Evolutionary conservation across 1,140 invertebrate species (phyloP), one percentile per base, ranked within the genome.

Genomic region (Lordiphosa clarofinis): DNA sequence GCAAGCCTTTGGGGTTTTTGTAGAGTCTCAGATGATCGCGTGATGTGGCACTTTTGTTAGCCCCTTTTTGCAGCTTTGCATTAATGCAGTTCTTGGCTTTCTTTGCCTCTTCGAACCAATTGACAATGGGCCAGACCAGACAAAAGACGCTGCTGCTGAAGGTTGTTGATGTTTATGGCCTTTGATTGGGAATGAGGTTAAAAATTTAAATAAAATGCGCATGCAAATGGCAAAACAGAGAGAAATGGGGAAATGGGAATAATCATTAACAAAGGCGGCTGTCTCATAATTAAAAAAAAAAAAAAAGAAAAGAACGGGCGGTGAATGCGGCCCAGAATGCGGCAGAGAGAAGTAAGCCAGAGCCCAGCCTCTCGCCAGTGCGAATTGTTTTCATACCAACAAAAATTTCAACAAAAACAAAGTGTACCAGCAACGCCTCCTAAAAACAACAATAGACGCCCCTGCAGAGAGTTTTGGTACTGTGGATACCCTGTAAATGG

Each of bases 241-340:
- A 13, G 24, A n/a, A 21, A 53, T 36, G 33, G 40, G 38, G 11
- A 54, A 52, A 35, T 28, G 47, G 64, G 52, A 63, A 56, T 49
- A 42, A 55, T 48, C 56, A 50, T 52, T 36, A 58, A 55, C 60
- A 67, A 67, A 67, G 54, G 42, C 55, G 24, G 4, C 65, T 62
- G 76, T 66, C 74, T 81, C 76, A 79, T 79, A 82, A 79, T 79
- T 79, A 79, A 82, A n/a, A n/a, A n/a, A n/a, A n/a, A n/a, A n/a
- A n/a, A n/a, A n/a, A n/a, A n/a, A n/a, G n/a, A 71, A 75, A 4
- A 54, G 73, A 63, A 56, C 56, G 62, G 67, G 66, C 67, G 11
- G 24, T 12, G 73, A 71, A n/a, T n/a, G 56, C 82, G 75, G 60
- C 75, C 67, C 66, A 82, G 76, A 79, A 79, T 79, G 76, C 76